These are phyloP conservation scores for Tribolium madens DNA, from an alignment of 1,140 invertebrate genomes.

Conservation along the genomic window DNA sequence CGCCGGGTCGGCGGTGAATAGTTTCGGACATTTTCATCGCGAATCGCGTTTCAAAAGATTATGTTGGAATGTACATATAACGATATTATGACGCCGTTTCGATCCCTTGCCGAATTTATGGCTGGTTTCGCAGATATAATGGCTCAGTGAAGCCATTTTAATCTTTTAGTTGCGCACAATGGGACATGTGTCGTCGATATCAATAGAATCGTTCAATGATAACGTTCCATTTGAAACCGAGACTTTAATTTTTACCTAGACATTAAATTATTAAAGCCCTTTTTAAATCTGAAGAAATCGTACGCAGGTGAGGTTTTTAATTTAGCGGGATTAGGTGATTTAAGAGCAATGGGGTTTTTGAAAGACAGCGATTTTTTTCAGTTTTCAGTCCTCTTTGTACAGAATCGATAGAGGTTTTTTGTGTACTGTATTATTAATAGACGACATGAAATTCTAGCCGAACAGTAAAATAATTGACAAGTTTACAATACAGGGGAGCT, in stretches of 20 bases:
- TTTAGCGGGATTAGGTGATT: not conserved
- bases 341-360: not conserved
- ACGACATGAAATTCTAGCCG: constrained; percentile 9
- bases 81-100: not conserved
- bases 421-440: constrained; percentile 16
- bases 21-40: not conserved
- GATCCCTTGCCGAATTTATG: constrained; percentile 4
- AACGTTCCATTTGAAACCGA: not conserved
- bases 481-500: constrained; percentile 20
- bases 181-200: constrained; percentile 30
- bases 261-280: not conserved
- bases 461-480: constrained; percentile 31
- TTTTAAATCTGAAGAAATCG: constrained; percentile 5
- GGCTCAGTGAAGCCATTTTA: constrained; percentile 2
- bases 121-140: constrained; percentile 12
- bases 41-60: too few species aligned
- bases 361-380: not conserved
- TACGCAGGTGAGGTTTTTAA: not conserved
- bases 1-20: not conserved
- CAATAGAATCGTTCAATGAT: constrained; percentile 19
- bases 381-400: not conserved
- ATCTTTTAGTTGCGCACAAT: constrained; percentile 15
- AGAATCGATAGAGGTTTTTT: constrained; percentile 10
- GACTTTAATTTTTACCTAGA: not conserved
- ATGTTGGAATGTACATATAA: not conserved